phyloP scores from a whole-genome alignment of 2,113 vertebrate species.

The Lutjanus erythropterus region DNA sequence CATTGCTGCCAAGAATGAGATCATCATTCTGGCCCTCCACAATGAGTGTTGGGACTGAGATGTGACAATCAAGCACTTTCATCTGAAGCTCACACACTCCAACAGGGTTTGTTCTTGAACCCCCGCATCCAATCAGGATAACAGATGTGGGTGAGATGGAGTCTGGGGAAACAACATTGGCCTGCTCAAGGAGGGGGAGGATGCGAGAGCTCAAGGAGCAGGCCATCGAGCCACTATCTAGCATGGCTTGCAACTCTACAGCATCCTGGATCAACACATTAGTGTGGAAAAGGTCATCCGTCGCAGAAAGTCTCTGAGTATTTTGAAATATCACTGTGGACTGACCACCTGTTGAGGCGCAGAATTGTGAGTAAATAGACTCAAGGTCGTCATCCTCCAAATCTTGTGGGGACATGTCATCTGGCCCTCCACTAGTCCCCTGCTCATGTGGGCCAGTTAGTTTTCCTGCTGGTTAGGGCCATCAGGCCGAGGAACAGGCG shows the following conservation, averaged over 20 bases:
- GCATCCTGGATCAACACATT: neutral
- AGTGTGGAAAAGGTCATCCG: neutral
- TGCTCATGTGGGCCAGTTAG: too few species aligned
- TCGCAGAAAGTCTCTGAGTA: neutral
- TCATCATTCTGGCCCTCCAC: too few species aligned
- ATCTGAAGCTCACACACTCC: neutral
- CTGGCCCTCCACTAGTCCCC: too few species aligned
- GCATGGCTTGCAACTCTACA: neutral
- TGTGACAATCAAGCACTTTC: neutral
- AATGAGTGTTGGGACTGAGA: too few species aligned
- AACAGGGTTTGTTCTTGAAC: neutral
- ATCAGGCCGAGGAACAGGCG: too few species aligned
- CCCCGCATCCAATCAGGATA: neutral
- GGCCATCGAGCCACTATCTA: constrained; percentile 10
- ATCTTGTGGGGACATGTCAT: too few species aligned
- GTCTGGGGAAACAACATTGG: neutral
- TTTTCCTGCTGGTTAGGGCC: too few species aligned
- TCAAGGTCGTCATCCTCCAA: too few species aligned
- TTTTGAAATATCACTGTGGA: neutral
- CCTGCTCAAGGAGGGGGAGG: neutral
- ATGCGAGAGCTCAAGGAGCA: neutral
- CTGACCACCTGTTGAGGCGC: neutral
- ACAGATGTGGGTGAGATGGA: neutral
- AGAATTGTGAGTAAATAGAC: too few species aligned
- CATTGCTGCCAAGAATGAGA: too few species aligned